Base-by-base conservation (phyloP, 2,113 vertebrate genomes). In the Psittacula cyanocephala region DNA sequence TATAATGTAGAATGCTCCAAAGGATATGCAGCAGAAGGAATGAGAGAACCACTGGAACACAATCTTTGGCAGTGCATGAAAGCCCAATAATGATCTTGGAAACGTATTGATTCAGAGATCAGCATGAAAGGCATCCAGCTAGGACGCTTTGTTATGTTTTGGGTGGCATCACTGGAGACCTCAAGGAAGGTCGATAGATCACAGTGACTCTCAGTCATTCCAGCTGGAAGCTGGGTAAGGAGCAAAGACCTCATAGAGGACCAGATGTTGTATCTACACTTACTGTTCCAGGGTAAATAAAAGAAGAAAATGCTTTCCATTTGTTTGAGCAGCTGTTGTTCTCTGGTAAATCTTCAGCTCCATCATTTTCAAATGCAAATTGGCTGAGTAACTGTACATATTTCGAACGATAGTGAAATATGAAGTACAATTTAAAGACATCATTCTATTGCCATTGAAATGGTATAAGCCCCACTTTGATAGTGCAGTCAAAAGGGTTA, bases 301-400 rank as follows among this genome's bases (percentile, higher is more conserved):
- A 91, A 88, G 79, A 88, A 75, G 83, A 88, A 91, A 96, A 72
- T 49, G 57, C 18, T 93, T 91, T 84, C 81, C 39, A 25, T 90
- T 86, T 91, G 43, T 92, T 76, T 91, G 57, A 92, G 88, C 77
- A 91, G 95, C 96, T 96, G 88, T 81, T 91, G 60, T 86, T 84
- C 69, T 92, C 31, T 9, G 23, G 60, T 84, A 65, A 86, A 78
- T 84, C 74, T 90, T 95, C 57, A 14, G 65, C 57, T 88, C 75
- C 27, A 64, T 81, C 23, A 65, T 95, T 88, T 93, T 84, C 75
- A 85, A 80, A 77, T 41, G 81, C 67, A 92, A 80, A 76, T 49
- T 65, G 53, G 31, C 65, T 47, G 47, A 69, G 22, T 59, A 78
- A 85, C 72, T 88, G 53, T 70, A 78, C 17, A 2, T 92, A 76